Evolutionary conservation across 2,797 vertebrate species (phyloP).

Genomic region (Geotria australis): DNA sequence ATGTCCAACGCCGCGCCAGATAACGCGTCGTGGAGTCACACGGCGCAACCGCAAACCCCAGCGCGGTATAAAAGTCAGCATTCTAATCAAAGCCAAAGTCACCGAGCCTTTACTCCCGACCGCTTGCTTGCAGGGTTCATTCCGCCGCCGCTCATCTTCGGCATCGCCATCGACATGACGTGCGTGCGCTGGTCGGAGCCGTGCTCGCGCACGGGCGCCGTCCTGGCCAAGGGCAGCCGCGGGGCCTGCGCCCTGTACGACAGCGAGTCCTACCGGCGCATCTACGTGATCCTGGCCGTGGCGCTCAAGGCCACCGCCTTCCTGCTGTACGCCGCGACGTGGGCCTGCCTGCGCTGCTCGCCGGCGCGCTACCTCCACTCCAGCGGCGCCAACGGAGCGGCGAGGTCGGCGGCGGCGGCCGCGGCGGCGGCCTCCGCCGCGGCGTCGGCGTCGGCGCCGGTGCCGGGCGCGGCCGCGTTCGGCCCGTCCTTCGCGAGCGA

Average conservation of each 20-base stretch:
- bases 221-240: not conserved
- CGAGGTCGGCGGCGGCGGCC: not conserved
- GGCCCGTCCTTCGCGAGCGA: too few relatives aligned
- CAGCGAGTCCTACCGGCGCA: conserved; percentile 53
- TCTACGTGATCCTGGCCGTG: conserved; percentile 84
- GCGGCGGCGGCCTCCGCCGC: too few relatives aligned
- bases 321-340: conserved; percentile 66
- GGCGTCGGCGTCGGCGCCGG: too few relatives aligned
- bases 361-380: not conserved
- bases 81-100: too few relatives aligned
- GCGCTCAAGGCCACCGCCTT: conserved; percentile 70
- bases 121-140: conserved; percentile 43
- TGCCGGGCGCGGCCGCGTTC: too few relatives aligned
- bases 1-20: too few relatives aligned
- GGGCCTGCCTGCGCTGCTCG: conserved; percentile 57
- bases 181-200: conserved; percentile 89
- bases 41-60: too few relatives aligned
- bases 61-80: too few relatives aligned
- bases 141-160: conserved; percentile 84
- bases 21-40: too few relatives aligned
- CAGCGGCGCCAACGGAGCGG: not conserved
- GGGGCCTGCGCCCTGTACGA: conserved; percentile 74
- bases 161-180: conserved; percentile 78
- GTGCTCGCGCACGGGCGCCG: conserved; percentile 19
- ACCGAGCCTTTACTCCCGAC: not conserved